Percentiles rank a stretch among this genome's conserved stretches.
These are phyloP conservation scores for Campylomormyrus numenius DNA, from an alignment of 2,113 vertebrate species.

Conservation along the genomic window DNA sequence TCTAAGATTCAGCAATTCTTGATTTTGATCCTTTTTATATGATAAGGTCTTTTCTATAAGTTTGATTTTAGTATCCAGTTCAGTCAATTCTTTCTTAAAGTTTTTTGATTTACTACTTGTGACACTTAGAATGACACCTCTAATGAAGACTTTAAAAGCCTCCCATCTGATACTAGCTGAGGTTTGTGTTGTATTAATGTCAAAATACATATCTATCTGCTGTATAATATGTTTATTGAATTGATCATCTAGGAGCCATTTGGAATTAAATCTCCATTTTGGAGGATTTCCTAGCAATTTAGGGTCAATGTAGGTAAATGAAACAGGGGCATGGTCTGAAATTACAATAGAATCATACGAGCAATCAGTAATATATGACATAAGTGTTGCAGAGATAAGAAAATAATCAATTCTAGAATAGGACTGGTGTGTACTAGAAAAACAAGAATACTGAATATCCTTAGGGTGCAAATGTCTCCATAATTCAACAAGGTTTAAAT, in stretches of 20 bases:
- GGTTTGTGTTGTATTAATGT: constrained; percentile 16
- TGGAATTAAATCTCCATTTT: too few relatives aligned
- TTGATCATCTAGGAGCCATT: neutral
- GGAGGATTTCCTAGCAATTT: too few relatives aligned
- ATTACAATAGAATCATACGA: constrained; percentile 11
- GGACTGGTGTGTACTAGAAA: constrained; percentile 8
- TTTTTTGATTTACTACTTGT: constrained; percentile 5
- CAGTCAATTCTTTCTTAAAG: neutral
- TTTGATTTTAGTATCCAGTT: constrained; percentile 4
- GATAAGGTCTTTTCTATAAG: neutral
- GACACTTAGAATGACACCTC: neutral
- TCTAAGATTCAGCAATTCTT: neutral
- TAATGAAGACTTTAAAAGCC: constrained; percentile 18
- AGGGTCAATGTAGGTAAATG: too few relatives aligned
- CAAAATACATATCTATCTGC: constrained; percentile 22
- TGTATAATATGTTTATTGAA: neutral
- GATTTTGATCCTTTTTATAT: neutral
- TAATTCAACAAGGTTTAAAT: constrained; percentile 4
- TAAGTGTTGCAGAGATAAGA: neutral
- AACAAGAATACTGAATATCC: constrained; percentile 5
- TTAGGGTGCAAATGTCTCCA: neutral
- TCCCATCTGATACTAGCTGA: constrained; percentile 15
- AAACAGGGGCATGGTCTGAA: too few relatives aligned
- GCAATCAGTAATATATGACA: neutral
- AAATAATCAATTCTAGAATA: constrained; percentile 19